Conservation (phyloP, 2,113 vertebrate species). For the Saccopteryx bilineata region DNA sequence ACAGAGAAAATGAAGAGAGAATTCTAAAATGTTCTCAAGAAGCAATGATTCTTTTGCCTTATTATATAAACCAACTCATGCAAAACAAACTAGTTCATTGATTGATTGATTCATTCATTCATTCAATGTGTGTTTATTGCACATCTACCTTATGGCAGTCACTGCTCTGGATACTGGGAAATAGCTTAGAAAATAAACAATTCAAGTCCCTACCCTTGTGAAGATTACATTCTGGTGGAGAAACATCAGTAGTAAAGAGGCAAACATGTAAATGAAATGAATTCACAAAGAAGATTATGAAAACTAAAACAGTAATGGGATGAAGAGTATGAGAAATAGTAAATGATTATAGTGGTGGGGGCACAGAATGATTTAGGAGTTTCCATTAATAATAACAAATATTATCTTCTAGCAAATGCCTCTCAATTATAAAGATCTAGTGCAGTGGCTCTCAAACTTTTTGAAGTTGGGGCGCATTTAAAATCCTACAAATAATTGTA, state of each 20-base stretch:
- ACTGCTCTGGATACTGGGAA: background rate
- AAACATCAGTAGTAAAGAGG: background rate
- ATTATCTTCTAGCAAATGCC: background rate
- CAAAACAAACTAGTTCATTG: background rate
- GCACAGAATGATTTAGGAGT: background rate
- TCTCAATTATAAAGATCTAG: background rate
- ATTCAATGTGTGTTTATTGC: background rate
- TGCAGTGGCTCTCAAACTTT: no score
- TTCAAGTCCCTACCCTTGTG: background rate
- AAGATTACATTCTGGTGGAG: background rate
- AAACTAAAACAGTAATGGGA: background rate
- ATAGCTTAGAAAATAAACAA: conserved; percentile 1
- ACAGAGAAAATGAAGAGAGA: background rate
- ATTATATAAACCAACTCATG: background rate
- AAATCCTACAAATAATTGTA: no score
- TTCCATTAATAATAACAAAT: background rate
- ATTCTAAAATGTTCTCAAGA: conserved; percentile 6
- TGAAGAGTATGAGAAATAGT: background rate
- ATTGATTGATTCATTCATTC: background rate
- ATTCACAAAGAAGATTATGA: background rate
- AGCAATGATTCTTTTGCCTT: background rate
- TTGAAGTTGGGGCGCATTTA: no score
- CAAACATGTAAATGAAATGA: background rate
- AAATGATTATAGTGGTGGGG: background rate
- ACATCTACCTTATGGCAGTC: background rate